Percentiles rank a stretch among this genome's conserved stretches.
Conservation (phyloP, 2,888 invertebrate species). For the Parnassius orleans region DNA sequence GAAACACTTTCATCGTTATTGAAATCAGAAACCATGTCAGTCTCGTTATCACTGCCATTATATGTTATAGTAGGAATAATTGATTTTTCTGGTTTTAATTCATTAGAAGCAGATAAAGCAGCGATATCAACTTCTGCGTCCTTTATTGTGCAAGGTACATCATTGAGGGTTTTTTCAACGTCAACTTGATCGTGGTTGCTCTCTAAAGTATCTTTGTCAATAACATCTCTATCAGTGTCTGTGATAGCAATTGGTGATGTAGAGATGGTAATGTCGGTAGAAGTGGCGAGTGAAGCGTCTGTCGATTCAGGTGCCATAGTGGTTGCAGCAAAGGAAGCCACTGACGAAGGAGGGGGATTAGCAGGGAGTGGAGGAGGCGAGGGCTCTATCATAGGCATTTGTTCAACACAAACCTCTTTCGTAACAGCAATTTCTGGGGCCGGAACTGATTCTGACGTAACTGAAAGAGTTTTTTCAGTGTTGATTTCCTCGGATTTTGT, state of each 20-base stretch:
- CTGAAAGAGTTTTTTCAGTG: slow-evolving; percentile 55
- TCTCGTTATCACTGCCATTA: slow-evolving; percentile 2
- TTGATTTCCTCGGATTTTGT: slow-evolving; percentile 52
- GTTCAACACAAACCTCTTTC: slow-evolving; percentile 80
- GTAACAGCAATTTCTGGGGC: slow-evolving; percentile 68
- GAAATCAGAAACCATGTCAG: not conserved
- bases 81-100: slow-evolving; percentile 9
- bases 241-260: slow-evolving; percentile 49
- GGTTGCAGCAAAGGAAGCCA: slow-evolving; percentile 86
- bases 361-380: slow-evolving; percentile 87
- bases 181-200: slow-evolving; percentile 28
- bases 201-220: slow-evolving; percentile 21
- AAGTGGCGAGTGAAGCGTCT: slow-evolving; percentile 69
- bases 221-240: slow-evolving; percentile 44
- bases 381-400: slow-evolving; percentile 83
- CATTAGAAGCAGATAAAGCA: not conserved
- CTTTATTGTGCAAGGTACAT: slow-evolving; percentile 17
- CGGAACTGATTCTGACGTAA: slow-evolving; percentile 59
- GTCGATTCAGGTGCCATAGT: slow-evolving; percentile 82
- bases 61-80: not conserved
- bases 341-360: slow-evolving; percentile 87
- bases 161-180: slow-evolving; percentile 31
- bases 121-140: slow-evolving; percentile 10
- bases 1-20: slow-evolving; percentile 4
- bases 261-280: slow-evolving; percentile 55